These are phyloP conservation scores for Echeneis naucrates DNA, from an alignment of 2,797 vertebrate species.

Conservation along the genomic window DNA sequence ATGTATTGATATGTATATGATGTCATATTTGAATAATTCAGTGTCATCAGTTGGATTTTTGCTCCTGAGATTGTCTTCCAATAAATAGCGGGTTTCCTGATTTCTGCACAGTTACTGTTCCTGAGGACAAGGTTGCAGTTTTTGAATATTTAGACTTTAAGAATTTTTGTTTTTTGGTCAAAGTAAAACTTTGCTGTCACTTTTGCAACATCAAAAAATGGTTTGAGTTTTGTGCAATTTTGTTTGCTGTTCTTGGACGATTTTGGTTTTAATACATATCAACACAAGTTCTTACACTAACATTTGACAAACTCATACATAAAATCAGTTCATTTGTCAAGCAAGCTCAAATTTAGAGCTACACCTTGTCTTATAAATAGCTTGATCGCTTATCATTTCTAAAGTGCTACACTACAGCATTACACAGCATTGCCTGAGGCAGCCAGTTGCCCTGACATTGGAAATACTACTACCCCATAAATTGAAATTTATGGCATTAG, in stretches of 20 bases:
- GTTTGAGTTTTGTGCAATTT: background rate
- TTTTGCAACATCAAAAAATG: no score
- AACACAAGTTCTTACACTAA: no score
- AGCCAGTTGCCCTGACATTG: conserved; percentile 24
- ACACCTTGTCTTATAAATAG: conserved; percentile 13
- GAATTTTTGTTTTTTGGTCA: background rate
- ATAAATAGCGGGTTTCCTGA: conserved; percentile 76
- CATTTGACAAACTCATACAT: no score
- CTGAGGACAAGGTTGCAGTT: background rate
- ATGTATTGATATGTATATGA: conserved; percentile 64
- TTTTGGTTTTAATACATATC: background rate
- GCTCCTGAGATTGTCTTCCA: conserved; percentile 77
- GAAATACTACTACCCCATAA: conserved; percentile 1
- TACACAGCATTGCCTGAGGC: conserved; percentile 10
- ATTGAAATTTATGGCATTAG: conserved; percentile 27
- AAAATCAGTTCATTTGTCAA: background rate
- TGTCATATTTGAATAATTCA: conserved; percentile 68
- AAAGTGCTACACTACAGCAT: conserved; percentile 7
- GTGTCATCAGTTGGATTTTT: conserved; percentile 65
- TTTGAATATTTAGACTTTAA: background rate
- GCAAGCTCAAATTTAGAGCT: conserved; percentile 2
- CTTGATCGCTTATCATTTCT: conserved; percentile 23
- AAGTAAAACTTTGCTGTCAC: no score
- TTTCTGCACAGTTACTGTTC: conserved; percentile 20
- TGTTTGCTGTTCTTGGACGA: background rate